Evolutionary conservation across 1,140 invertebrate species (phyloP).

Genomic region (Sitophilus oryzae): DNA sequence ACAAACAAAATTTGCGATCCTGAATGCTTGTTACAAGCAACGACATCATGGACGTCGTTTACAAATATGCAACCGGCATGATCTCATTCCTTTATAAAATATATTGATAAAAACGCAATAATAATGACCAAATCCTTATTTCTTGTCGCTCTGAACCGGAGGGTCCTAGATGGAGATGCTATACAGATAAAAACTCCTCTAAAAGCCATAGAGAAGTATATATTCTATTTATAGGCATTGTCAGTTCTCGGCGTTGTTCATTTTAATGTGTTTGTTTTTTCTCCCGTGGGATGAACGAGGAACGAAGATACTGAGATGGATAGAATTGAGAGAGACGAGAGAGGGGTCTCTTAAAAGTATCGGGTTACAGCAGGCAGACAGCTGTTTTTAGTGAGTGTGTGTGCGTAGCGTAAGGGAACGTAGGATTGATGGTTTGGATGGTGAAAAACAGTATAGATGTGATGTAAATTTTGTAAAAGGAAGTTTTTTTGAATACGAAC

Average conservation of each 20-base stretch:
- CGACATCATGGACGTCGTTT: too few relatives aligned
- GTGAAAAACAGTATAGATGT: slow-evolving; percentile 23
- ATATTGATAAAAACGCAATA: too few relatives aligned
- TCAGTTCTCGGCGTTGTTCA: slow-evolving; percentile 42
- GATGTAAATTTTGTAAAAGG: too few relatives aligned
- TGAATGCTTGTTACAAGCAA: too few relatives aligned
- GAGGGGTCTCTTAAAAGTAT: slow-evolving; percentile 43
- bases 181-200: slow-evolving; percentile 34
- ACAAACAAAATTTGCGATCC: too few relatives aligned
- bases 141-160: too few relatives aligned
- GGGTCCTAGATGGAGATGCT: slow-evolving; percentile 29
- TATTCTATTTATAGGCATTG: slow-evolving; percentile 45
- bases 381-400: slow-evolving; percentile 40
- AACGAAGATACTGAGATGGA: slow-evolving; percentile 4
- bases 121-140: too few relatives aligned
- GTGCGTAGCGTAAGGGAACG: too few relatives aligned
- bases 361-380: slow-evolving; percentile 41
- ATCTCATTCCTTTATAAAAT: too few relatives aligned
- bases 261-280: slow-evolving; percentile 45
- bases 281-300: slow-evolving; percentile 33
- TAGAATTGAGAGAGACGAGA: slow-evolving; percentile 21
- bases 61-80: too few relatives aligned
- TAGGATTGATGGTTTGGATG: slow-evolving; percentile 32
- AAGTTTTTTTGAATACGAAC: too few relatives aligned
- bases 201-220: slow-evolving; percentile 41